phyloP scores from a whole-genome alignment of 2,113 vertebrate genomes.

The Coturnix japonica region DNA sequence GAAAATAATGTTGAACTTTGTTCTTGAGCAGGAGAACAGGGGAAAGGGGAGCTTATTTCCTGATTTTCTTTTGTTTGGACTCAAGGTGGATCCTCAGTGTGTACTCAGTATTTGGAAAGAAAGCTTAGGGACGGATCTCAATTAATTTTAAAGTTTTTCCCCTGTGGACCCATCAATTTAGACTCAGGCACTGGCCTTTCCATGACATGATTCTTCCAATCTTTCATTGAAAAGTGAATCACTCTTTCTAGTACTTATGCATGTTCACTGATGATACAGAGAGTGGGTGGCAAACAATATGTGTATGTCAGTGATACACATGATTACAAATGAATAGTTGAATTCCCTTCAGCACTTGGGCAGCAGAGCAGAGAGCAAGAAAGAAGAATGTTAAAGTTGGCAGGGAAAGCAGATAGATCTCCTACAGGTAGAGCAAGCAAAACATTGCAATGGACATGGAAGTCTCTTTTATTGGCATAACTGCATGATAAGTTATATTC shows the following conservation, averaged over 20 bases:
- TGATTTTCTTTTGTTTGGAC: not conserved
- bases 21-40: not conserved
- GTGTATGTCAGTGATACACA: not conserved
- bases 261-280: not conserved
- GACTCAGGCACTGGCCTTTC: accelerated
- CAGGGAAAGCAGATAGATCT: not conserved
- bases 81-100: not conserved
- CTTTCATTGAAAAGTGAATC: not conserved
- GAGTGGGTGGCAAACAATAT: accelerated
- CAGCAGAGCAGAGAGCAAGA: not conserved
- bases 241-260: not conserved
- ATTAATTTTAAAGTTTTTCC: not conserved
- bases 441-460: not conserved
- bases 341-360: not conserved
- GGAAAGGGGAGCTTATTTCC: not conserved
- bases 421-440: not conserved
- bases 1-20: not conserved
- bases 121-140: not conserved
- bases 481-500: not conserved
- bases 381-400: not conserved
- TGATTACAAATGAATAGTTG: not conserved
- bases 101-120: not conserved
- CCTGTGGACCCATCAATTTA: not conserved
- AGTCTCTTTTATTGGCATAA: not conserved
- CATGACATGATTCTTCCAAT: not conserved